These are phyloP conservation scores for Rambutsinella grinnellia DNA, from an alignment of 2,888 invertebrate genomes.

Conservation along the genomic window DNA sequence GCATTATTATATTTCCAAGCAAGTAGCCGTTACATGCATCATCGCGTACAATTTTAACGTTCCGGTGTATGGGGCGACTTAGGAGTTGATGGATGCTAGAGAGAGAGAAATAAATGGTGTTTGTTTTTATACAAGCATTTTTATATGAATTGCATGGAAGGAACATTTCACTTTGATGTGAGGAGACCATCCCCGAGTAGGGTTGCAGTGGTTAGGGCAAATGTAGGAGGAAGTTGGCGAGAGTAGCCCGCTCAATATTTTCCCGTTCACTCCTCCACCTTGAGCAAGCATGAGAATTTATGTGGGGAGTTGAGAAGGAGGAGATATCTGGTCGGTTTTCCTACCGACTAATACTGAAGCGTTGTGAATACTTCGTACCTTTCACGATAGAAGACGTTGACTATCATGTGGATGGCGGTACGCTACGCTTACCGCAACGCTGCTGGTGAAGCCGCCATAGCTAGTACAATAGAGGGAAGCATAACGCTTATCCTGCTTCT, in stretches of 20 bases:
- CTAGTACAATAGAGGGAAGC: neutral
- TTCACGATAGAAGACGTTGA: slow-evolving; percentile 55
- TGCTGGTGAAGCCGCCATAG: neutral
- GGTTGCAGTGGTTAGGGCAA: too few species aligned
- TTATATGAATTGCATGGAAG: neutral
- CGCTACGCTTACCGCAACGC: slow-evolving; percentile 21
- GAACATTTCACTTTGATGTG: neutral
- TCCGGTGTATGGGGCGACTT: slow-evolving; percentile 9
- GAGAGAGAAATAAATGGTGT: neutral
- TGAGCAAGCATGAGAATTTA: neutral
- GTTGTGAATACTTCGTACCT: slow-evolving; percentile 22
- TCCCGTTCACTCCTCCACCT: neutral
- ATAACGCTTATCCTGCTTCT: neutral
- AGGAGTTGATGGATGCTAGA: slow-evolving; percentile 23
- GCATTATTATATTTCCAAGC: neutral
- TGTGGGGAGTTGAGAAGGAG: slow-evolving; percentile 19
- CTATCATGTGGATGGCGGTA: slow-evolving; percentile 1
- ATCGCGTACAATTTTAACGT: neutral
- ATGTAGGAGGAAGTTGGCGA: slow-evolving; percentile 22
- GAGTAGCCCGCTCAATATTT: slow-evolving; percentile 55
- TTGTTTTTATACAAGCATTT: neutral
- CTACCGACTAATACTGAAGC: neutral
- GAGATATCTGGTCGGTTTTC: neutral
- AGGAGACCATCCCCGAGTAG: too few species aligned
- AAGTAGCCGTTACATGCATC: slow-evolving; percentile 10